A percentile compares a stretch with the other conserved stretches of the same genome.
These are phyloP conservation scores for Sthenelais limicola DNA, from an alignment of 2,888 invertebrate species.

Conservation along the genomic window DNA sequence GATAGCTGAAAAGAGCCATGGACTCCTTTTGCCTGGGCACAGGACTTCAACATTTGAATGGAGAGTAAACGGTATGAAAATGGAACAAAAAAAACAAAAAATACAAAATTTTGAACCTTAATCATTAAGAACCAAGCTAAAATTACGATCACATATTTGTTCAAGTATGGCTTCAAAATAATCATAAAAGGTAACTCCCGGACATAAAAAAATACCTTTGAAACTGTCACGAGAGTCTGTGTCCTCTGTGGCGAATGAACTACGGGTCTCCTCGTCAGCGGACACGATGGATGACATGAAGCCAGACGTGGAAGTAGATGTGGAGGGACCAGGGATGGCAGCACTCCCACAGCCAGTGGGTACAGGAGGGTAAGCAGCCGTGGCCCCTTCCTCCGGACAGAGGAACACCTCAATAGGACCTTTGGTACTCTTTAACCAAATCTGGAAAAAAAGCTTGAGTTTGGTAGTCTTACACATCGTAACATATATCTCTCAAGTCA, in stretches of 20 bases:
- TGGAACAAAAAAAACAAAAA: no score
- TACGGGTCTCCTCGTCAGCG: constrained; percentile 8
- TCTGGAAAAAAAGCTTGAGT: constrained; percentile 75
- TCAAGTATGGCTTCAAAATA: neutral
- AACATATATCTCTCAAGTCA: no score
- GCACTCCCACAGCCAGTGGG: neutral
- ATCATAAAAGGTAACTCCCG: neutral
- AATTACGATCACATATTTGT: neutral
- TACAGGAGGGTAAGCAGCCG: neutral
- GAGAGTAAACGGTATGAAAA: no score
- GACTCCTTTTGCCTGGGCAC: no score
- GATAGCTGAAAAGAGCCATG: neutral
- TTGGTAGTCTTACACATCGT: no score
- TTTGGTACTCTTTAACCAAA: constrained; percentile 90
- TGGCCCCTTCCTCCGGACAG: constrained; percentile 83
- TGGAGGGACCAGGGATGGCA: constrained; percentile 41
- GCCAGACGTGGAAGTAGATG: no score
- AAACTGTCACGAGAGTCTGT: constrained; percentile 61
- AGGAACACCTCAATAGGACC: constrained; percentile 96
- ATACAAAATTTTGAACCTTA: neutral
- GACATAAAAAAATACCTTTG: constrained; percentile 55
- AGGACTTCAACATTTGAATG: no score
- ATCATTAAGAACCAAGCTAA: neutral
- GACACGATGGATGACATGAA: constrained; percentile 60
- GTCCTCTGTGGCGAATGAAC: constrained; percentile 17